Evolutionary conservation across 1,140 invertebrate genomes (phyloP).

Genomic region (Eulimnadia texana): DNA sequence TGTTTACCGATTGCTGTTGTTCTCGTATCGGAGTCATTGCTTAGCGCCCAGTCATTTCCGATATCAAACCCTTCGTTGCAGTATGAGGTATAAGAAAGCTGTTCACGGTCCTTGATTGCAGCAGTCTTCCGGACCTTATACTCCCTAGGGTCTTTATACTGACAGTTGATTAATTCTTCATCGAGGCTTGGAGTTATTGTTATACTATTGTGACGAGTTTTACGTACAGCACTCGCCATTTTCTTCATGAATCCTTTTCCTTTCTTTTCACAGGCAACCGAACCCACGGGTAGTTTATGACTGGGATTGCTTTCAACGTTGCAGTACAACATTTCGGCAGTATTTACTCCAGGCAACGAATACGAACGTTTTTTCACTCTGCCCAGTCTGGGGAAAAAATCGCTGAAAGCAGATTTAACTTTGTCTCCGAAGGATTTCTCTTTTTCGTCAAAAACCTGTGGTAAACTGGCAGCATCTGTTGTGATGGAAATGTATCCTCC

Average conservation of each 20-base stretch:
- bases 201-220: neutral
- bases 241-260: constrained; percentile 4
- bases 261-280: neutral
- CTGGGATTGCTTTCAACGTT: neutral
- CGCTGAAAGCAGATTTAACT: constrained; percentile 60
- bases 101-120: neutral
- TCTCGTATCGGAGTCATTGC: neutral
- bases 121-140: neutral
- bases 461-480: constrained; percentile 31
- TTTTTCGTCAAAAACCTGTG: constrained; percentile 6
- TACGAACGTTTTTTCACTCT: constrained; percentile 48
- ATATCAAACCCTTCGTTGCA: constrained; percentile 10
- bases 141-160: neutral
- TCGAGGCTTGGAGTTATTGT: neutral
- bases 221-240: neutral
- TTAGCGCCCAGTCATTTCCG: neutral
- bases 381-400: constrained; percentile 64
- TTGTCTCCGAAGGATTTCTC: constrained; percentile 35
- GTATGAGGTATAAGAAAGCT: neutral
- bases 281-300: neutral
- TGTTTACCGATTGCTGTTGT: neutral
- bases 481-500: constrained; percentile 66
- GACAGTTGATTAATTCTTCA: neutral
- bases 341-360: constrained; percentile 5
- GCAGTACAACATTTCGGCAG: neutral